Evolutionary conservation across 92 coral and sea anemone genomes (phyloP), one percentile per base, ranked within the genome.

Genomic region (Chrysogorgia sp.): DNA sequence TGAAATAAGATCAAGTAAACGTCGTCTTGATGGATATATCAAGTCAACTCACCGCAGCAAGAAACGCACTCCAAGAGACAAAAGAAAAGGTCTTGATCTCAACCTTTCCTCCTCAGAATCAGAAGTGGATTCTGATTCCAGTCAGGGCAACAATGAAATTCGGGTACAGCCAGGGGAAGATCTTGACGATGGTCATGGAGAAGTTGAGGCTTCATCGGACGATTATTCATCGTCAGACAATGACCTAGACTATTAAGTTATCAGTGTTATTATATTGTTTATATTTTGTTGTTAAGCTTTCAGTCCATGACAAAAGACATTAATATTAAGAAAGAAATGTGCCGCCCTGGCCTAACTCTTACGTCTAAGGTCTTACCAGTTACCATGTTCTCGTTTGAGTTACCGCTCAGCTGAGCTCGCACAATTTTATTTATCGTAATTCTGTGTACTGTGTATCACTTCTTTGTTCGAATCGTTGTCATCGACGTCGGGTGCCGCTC

Each of bases 201-300:
- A 61, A 61, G 68, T 25, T 28, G 35, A 61, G 68, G 34, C 40
- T 7, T 61, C 68, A 61, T 61, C 35, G 43, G 68, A 61, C 68
- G 68, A 61, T 61, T 61, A 61, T 61, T 61, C 68, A 61, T 61
- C 35, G 68, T 61, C 68, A 61, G 68, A 61, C 68, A 61, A 61
- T 61, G 68, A 61, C 64, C 22, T 58, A 24, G 64, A 26, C 68
- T 22, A 56, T 56, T 56, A 37, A 52, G 59, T 52, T 52, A 26
- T 61, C 40, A 61, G 40, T 61, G 40, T 61, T 15, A 29, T 61
- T 61, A 61, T 61, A 61, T 61, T 61, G 40, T 61, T 61, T 4
- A 61, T 26, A 61, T 61, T 61, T 61, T 61, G 68, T 25, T 61
- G 35, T 12, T 33, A 25, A 26, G n/a, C 34, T 61, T 61, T 61